Evolutionary conservation across 2,797 vertebrate species (phyloP), one percentile per base, ranked within the genome.

Genomic region (Helostoma temminkii): DNA sequence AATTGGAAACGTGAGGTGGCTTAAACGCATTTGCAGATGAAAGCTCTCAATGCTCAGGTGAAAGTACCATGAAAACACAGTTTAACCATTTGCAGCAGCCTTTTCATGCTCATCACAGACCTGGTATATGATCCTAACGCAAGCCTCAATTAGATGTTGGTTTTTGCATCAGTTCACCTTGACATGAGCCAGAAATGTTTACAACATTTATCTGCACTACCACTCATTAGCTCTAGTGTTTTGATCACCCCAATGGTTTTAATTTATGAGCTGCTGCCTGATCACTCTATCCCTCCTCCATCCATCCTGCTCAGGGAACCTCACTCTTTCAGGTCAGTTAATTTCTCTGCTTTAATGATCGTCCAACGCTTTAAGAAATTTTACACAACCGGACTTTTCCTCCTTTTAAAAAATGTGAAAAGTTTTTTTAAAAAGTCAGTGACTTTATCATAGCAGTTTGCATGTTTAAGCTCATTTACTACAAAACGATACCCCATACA

Each of bases 171-270:
- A 19, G 39, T 46, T 59, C 66, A 66, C 48, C 66, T 56, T 41
- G 26, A 76, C 66, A 45, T 1, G 42, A 66, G 48, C 39, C 1
- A 1, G 22, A 36, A 47, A 54, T 54, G 53, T 74, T 77, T 55
- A 62, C 56, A 24, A 28, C 70, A 72, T 82, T 70, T 8, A 56
- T 80, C 74, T 77, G 59, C 55, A 48, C 47, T 45, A 39, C 15
- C 8, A 43, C 64, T 80, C 67, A 46, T 81, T 74, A 72, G 42
- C 64, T 66, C 36, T 37, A 3, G 42, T 15, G 41, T 45, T n/a
- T 63, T 43, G 15, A 2, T 70, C 65, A 4, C 15, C 21, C 12
- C 1, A 21, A 41, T 54, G 24, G n/a, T 49, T 62, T 71, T 58
- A 72, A 77, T 69, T 42, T 30, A 77, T 37, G 70, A 63, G 0